A percentile compares a stretch with the other conserved stretches of the same genome.
phyloP scores from a whole-genome alignment of 1,140 invertebrate genomes.

The Drosophila rhopaloa region DNA sequence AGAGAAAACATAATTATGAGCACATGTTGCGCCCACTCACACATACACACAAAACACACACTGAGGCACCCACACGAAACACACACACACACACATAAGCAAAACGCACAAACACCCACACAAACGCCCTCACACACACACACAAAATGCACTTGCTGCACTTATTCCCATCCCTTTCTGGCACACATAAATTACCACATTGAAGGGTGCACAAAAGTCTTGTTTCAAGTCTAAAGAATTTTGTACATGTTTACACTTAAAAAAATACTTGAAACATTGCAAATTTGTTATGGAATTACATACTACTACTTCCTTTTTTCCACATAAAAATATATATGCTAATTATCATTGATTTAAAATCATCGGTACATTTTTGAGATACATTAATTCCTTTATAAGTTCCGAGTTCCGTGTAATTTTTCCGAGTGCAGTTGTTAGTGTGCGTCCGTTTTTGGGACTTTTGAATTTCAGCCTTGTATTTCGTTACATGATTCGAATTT shows the following conservation, averaged over 20 bases:
- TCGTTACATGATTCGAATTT: constrained; percentile 81
- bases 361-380: neutral
- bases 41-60: constrained; percentile 1
- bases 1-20: constrained; percentile 79
- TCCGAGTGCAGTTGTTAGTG: constrained; percentile 1
- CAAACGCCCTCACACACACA: constrained; percentile 10
- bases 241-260: constrained; percentile 22
- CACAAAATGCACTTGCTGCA: constrained; percentile 44
- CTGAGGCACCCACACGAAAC: constrained; percentile 4
- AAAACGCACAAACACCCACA: constrained; percentile 2
- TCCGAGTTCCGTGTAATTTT: neutral
- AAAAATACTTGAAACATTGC: neutral
- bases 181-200: constrained; percentile 50
- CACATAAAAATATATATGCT: too few relatives aligned
- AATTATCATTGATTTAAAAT: neutral
- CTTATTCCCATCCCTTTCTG: constrained; percentile 19
- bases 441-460: constrained; percentile 35
- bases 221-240: constrained; percentile 34
- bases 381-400: neutral
- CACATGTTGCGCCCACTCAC: constrained; percentile 65
- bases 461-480: constrained; percentile 74
- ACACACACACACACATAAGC: constrained; percentile 14
- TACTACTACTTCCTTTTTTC: too few relatives aligned
- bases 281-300: neutral
- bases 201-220: constrained; percentile 41